A percentile compares a stretch with the other conserved stretches of the same genome.
Evolutionary conservation across 2,113 vertebrate genomes (phyloP).

Genomic region (Pachypanchax playfairii): DNA sequence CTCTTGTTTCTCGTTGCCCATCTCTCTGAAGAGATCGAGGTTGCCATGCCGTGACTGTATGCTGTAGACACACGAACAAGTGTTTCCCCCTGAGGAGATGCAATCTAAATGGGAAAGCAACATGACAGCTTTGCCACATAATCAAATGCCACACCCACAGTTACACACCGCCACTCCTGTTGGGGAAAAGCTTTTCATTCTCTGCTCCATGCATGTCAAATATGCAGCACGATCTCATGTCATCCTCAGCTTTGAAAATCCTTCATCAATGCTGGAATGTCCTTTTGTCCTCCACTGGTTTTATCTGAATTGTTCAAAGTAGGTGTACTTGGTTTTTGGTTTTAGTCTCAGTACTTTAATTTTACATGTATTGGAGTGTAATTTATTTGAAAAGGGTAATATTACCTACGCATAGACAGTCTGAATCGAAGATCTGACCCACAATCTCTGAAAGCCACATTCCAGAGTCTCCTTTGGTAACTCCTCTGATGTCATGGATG

Average conservation of each 20-base stretch:
- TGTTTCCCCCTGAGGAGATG: conserved; percentile 66
- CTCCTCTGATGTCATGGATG: conserved; percentile 2
- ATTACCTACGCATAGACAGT: no score
- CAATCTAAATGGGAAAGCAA: conserved; percentile 71
- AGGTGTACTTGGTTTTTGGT: neutral
- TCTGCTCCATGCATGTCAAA: conserved; percentile 27
- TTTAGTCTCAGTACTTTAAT: neutral
- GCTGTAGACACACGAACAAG: conserved; percentile 62
- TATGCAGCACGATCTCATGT: conserved; percentile 8
- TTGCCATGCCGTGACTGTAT: conserved; percentile 71
- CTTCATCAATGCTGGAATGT: neutral
- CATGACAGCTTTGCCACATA: conserved; percentile 72
- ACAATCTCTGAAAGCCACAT: no score
- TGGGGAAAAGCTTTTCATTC: conserved; percentile 20
- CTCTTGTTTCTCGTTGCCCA: conserved; percentile 29
- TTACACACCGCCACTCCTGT: conserved; percentile 46
- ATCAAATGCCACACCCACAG: conserved; percentile 66
- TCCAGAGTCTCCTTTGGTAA: no score
- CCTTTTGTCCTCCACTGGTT: conserved; percentile 20
- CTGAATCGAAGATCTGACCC: no score
- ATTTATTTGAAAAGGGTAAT: neutral
- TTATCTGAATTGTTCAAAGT: no score
- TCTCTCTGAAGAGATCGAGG: conserved; percentile 68
- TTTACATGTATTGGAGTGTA: neutral
- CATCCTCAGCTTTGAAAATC: conserved; percentile 5